phyloP scores from a whole-genome alignment of 1,140 invertebrate species.

The Maniola jurtina region DNA sequence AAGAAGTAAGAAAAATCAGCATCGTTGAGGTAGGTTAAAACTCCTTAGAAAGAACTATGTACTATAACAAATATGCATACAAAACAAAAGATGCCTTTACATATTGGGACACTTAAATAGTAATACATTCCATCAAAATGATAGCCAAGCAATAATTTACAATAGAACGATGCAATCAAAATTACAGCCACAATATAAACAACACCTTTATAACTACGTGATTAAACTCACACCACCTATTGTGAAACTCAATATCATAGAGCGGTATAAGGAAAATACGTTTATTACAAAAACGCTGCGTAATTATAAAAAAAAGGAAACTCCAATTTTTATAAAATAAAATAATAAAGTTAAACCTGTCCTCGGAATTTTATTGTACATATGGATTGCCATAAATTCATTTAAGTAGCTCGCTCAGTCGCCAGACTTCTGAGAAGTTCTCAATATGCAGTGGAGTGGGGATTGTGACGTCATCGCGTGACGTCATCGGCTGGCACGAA shows the following conservation, averaged over 20 bases:
- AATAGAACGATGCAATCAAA: background rate
- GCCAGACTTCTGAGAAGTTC: conserved; percentile 56
- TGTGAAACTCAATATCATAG: conserved; percentile 4
- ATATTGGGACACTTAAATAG: too few relatives aligned
- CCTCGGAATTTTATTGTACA: conserved; percentile 17
- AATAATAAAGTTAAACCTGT: conserved; percentile 20
- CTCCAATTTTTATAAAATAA: background rate
- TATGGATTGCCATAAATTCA: conserved; percentile 27
- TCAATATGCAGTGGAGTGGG: conserved; percentile 32
- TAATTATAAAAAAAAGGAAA: conserved; percentile 11
- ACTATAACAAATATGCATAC: too few relatives aligned
- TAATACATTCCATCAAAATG: background rate
- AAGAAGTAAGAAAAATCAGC: too few relatives aligned
- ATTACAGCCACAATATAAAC: background rate
- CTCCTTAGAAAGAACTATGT: too few relatives aligned
- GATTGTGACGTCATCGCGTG: conserved; percentile 52
- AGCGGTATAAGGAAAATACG: conserved; percentile 16
- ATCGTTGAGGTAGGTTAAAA: too few relatives aligned
- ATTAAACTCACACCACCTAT: conserved; percentile 26
- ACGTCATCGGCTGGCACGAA: conserved; percentile 55
- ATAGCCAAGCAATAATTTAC: background rate
- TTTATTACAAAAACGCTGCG: conserved; percentile 8
- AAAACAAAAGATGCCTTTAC: too few relatives aligned
- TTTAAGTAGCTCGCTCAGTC: conserved; percentile 40
- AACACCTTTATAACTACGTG: conserved; percentile 22